Evolutionary conservation across 1,140 invertebrate genomes (phyloP), one percentile per base, ranked within the genome.

Genomic region (Venustaconcha ellipsiformis): DNA sequence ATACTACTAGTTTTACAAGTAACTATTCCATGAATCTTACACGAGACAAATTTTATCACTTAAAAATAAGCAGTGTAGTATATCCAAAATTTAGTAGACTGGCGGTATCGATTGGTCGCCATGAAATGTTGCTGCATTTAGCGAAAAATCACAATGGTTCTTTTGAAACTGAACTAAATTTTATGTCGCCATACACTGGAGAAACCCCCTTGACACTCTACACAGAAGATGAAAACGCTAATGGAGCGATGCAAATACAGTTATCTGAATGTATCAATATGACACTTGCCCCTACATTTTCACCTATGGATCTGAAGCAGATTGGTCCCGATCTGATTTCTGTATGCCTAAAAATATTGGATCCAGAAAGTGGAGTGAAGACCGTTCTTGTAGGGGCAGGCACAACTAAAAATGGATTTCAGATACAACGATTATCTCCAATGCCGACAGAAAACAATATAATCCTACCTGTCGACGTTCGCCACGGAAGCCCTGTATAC

Each of bases 351-450:
- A 17, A 66, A 30, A 26, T 72, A 14, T 30, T 55, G 48, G 71
- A 72, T 56, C 20, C 37, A 57, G 71, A 72, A 66, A 72, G 71
- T 26, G 63, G 37, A 48, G 37, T 48, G 37, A 48, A 48, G 37
- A 48, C 37, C 37, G 37, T 48, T 48, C 37, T 48, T 48, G 37
- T 48, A 48, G 37, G 37, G 37, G 37, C 37, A 11, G 37, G 37
- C 0, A 48, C 37, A 48, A 48, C 37, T 48, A 48, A 48, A 48
- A 48, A 48, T 48, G 37, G 37, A 48, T 48, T 48, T 48, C 37
- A 48, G 37, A 48, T 48, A 48, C 37, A 48, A 48, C 37, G 3
- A 48, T 48, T 48, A 48, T 48, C 5, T 8, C 5, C 37, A 48
- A 48, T 48, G 37, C 37, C 37, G 8, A 48, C 37, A 48, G 37